Base-by-base conservation (phyloP, 2,113 vertebrate species). In the Triplophysa rosa region DNA sequence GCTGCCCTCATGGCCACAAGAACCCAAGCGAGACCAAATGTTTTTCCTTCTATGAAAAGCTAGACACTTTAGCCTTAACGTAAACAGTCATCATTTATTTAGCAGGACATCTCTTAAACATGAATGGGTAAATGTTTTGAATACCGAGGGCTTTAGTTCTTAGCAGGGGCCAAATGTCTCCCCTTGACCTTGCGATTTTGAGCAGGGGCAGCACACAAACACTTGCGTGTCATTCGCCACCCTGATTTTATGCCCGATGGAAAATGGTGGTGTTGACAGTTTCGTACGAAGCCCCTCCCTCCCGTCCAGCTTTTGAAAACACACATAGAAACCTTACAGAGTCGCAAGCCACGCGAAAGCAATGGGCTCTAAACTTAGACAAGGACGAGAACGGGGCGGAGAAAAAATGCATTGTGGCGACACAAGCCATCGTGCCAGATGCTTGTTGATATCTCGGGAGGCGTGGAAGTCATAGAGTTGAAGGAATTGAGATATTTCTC, bases 31-130 rank as follows among this genome's bases (percentile, higher is more conserved):
- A 90, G 89, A 89, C 91, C 89, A 91, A 91, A 92, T 84, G 77
- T 82, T 89, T 67, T 90, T 91, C 89, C 89, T 89, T 86, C 90
- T 89, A 89, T 91, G 89, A 89, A 93, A 91, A 92, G 89, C 82
- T 85, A 92, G 88, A 90, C 86, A 89, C 85, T 90, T 88, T 89
- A 87, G 86, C 79, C 84, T 90, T 83, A 88, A 87, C 89, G 88
- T 91, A 94, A 93, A 92, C 89, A 93, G 87, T 93, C 90, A 92
- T 93, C 85, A 93, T 92, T 94, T 94, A 93, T 94, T 94, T 93
- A 93, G 86, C 80, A 84, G 90, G 89, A 90, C 92, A 91, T 93
- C 86, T 92, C 88, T 92, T 91, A 92, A 92, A 93, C 90, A 93
- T 87, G 87, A 92, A 90, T 78, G 83, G 89, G 86, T 86, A 82